Conservation (phyloP, 2,797 vertebrate genomes). For the Enteromius thamalakanensis region DNA sequence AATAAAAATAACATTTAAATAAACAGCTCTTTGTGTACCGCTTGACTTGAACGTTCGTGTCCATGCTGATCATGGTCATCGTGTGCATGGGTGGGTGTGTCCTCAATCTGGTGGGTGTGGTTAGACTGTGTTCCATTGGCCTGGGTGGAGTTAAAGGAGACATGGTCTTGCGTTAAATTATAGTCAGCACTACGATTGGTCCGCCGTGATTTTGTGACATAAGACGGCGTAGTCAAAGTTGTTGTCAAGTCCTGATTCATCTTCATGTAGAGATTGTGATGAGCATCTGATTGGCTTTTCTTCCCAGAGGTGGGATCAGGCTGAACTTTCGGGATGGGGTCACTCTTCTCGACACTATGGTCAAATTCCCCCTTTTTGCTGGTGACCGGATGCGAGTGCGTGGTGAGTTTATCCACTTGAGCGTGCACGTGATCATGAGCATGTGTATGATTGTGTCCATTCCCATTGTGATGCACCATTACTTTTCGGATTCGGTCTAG, state of each 20-base stretch:
- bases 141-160: slow-evolving; percentile 15
- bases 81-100: not conserved
- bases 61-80: slow-evolving; percentile 37
- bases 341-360: slow-evolving; percentile 46
- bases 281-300: slow-evolving; percentile 57
- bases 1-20: not conserved
- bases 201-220: slow-evolving; percentile 45
- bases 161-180: slow-evolving; percentile 34
- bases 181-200: slow-evolving; percentile 53
- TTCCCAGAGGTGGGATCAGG: slow-evolving; percentile 52
- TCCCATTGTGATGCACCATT: slow-evolving; percentile 71
- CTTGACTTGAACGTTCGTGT: slow-evolving; percentile 40
- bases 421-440: slow-evolving; percentile 31
- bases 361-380: slow-evolving; percentile 40
- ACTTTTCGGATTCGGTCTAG: slow-evolving; percentile 81
- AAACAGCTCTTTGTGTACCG: slow-evolving; percentile 63
- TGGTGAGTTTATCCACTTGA: slow-evolving; percentile 55
- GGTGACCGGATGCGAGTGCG: not conserved
- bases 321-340: slow-evolving; percentile 46
- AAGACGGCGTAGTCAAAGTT: slow-evolving; percentile 41
- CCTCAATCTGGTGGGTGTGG: slow-evolving; percentile 50
- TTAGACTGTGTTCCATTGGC: slow-evolving; percentile 5
- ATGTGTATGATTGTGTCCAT: slow-evolving; percentile 47
- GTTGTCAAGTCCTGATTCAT: slow-evolving; percentile 54
- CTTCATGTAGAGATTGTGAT: slow-evolving; percentile 60